These are phyloP conservation scores for Arrhopalites spinosus DNA, from an alignment of 2,888 invertebrate species.

Conservation along the genomic window DNA sequence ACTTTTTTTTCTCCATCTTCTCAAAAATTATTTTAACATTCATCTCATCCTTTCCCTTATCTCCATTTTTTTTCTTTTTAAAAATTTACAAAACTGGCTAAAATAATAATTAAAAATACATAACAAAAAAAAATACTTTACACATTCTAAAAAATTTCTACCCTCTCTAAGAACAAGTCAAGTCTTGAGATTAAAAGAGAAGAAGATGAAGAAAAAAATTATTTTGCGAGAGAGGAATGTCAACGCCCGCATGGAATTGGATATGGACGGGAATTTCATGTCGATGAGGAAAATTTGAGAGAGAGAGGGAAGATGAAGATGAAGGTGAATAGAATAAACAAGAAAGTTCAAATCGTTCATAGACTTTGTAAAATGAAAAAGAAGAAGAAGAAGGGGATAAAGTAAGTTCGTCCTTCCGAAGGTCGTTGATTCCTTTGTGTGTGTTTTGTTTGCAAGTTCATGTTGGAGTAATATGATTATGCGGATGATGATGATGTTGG, in stretches of 20 bases:
- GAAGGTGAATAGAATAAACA: not conserved
- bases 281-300: not conserved
- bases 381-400: slow-evolving; percentile 26
- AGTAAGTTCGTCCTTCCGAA: slow-evolving; percentile 36
- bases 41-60: too few relatives aligned
- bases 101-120: too few relatives aligned
- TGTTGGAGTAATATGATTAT: not conserved
- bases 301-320: not conserved
- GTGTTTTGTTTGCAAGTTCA: slow-evolving; percentile 14
- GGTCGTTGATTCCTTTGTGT: slow-evolving; percentile 35
- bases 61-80: too few relatives aligned
- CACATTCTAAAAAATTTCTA: too few relatives aligned
- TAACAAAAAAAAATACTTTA: too few relatives aligned
- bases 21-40: too few relatives aligned
- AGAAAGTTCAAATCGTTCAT: slow-evolving; percentile 16
- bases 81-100: too few relatives aligned
- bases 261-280: not conserved
- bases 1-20: too few relatives aligned
- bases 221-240: not conserved
- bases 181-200: not conserved
- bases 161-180: not conserved
- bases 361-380: not conserved
- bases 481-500: too few relatives aligned
- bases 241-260: not conserved
- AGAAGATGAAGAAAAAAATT: not conserved